Evolutionary conservation across 2,797 vertebrate species (phyloP).

Genomic region (Phaenicophaeus curvirostris): DNA sequence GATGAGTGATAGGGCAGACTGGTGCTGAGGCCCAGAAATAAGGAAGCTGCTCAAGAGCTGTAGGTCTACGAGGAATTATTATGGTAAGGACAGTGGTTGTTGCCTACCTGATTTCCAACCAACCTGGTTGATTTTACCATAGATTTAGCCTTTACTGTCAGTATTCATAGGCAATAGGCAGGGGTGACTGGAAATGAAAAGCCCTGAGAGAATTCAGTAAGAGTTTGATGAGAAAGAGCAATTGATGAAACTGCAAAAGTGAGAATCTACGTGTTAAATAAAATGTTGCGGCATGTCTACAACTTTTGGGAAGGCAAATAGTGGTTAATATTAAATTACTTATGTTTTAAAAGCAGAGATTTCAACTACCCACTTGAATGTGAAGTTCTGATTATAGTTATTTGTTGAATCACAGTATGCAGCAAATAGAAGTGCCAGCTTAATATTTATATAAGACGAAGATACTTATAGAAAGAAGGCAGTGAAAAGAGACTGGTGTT

Average conservation of each 20-base stretch:
- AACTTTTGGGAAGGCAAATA: background rate
- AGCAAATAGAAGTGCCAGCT: background rate
- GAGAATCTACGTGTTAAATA: background rate
- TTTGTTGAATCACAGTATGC: background rate
- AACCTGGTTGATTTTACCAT: background rate
- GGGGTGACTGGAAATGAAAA: background rate
- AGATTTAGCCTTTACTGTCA: background rate
- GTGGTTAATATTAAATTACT: background rate
- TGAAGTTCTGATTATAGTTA: background rate
- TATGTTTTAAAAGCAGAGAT: background rate
- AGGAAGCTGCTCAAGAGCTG: background rate
- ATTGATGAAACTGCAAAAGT: background rate
- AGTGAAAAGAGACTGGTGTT: background rate
- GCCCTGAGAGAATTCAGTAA: background rate
- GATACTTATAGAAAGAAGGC: background rate
- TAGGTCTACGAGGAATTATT: background rate
- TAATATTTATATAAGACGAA: slow-evolving; percentile 11
- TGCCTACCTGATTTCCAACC: background rate
- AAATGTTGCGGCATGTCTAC: accelerated
- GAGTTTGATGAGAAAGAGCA: background rate
- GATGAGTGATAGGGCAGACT: background rate
- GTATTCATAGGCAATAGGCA: background rate
- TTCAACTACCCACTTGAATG: background rate
- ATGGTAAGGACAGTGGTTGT: background rate
- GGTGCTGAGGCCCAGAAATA: background rate